Percentiles rank a stretch among this genome's conserved stretches.
Conservation (phyloP, 2,113 vertebrate genomes). For the Girardinichthys multiradiatus region DNA sequence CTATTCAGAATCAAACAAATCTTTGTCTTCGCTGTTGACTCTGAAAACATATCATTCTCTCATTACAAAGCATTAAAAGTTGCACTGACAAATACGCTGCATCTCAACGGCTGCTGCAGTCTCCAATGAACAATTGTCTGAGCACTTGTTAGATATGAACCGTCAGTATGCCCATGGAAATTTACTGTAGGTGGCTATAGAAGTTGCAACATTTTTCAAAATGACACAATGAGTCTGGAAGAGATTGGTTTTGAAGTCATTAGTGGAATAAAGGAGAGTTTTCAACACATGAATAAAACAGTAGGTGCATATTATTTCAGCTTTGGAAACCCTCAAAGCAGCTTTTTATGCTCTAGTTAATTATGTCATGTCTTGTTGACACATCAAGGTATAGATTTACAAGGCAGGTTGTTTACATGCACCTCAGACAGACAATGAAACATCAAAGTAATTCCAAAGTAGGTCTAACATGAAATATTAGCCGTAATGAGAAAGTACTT, state of each 20-base stretch:
- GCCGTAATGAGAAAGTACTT: background rate
- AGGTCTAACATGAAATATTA: constrained; percentile 11
- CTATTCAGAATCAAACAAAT: constrained; percentile 52
- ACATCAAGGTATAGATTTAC: constrained; percentile 6
- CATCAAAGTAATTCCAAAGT: background rate
- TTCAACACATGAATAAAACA: background rate
- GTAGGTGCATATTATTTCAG: background rate
- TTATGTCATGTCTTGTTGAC: constrained; percentile 34
- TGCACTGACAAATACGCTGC: constrained; percentile 18
- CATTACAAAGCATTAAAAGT: constrained; percentile 41
- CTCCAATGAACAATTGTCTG: constrained; percentile 8
- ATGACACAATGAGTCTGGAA: background rate
- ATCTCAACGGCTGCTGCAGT: constrained; percentile 6
- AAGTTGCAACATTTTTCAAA: background rate
- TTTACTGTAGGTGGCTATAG: background rate
- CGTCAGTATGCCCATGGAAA: background rate
- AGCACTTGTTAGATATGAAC: constrained; percentile 8
- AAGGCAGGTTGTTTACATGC: constrained; percentile 18
- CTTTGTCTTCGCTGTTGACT: constrained; percentile 27
- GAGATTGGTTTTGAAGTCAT: background rate
- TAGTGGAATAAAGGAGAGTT: background rate
- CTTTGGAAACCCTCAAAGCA: background rate
- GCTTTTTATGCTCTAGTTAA: constrained; percentile 23
- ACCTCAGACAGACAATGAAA: background rate
- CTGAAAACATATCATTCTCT: constrained; percentile 41